phyloP scores from a whole-genome alignment of 2,888 invertebrate species.

The Agrochola lota region DNA sequence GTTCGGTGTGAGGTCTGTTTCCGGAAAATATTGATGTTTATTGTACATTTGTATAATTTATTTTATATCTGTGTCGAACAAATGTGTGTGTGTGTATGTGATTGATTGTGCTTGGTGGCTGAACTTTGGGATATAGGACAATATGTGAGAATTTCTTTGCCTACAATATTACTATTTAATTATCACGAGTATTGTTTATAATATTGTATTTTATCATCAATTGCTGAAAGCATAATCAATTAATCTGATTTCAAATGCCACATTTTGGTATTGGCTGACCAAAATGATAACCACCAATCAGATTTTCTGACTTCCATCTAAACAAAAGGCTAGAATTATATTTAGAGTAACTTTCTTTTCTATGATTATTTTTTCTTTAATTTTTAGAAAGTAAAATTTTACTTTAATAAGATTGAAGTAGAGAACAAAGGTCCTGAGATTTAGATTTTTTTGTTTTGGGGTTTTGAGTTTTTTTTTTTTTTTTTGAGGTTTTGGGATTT shows the following conservation, averaged over 20 bases:
- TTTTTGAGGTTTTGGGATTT: too few species aligned
- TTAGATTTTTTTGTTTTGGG: too few species aligned
- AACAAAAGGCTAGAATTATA: not conserved
- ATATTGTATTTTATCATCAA: not conserved
- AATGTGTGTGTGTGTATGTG: too few species aligned
- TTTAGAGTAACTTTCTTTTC: not conserved
- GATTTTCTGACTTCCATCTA: not conserved
- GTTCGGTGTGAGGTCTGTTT: not conserved
- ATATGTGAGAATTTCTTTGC: too few species aligned
- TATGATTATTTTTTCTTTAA: not conserved
- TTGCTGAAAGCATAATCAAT: not conserved
- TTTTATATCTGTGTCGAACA: not conserved
- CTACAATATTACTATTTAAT: too few species aligned
- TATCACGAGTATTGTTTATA: not conserved
- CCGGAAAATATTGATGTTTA: not conserved
- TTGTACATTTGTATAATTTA: not conserved
- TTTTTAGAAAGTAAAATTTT: not conserved
- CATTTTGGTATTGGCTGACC: not conserved
- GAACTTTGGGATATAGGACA: too few species aligned
- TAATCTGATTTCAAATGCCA: not conserved
- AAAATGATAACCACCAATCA: not conserved
- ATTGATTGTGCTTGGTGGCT: too few species aligned
- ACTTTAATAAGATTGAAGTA: not conserved
- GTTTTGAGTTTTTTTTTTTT: too few species aligned
- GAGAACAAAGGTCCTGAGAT: constrained; percentile 1